Evolutionary conservation across 2,113 vertebrate species (phyloP).

Genomic region (Microcebus jonahi): DNA sequence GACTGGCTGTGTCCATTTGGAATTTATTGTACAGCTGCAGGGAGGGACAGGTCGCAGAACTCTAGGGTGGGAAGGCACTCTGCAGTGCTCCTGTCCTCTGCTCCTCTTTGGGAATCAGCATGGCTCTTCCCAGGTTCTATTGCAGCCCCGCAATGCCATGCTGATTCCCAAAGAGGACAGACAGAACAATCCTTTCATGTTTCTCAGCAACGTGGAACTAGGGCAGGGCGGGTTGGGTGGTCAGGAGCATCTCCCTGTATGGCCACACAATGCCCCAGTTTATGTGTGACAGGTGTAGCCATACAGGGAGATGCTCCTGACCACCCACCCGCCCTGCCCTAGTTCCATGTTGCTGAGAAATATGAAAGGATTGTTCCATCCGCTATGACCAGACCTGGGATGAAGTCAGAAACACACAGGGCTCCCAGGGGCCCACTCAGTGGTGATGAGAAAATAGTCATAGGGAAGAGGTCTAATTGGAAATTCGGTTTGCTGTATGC

Average conservation of each 20-base stretch:
- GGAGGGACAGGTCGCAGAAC: not conserved
- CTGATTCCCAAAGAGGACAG: too few relatives aligned
- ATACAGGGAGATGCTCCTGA: not conserved
- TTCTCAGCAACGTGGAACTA: too few relatives aligned
- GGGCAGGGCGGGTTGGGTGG: too few relatives aligned
- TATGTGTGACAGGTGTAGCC: not conserved
- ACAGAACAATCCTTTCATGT: too few relatives aligned
- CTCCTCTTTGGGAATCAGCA: not conserved
- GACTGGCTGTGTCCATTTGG: not conserved
- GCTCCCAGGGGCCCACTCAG: slow-evolving; percentile 6
- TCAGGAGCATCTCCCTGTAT: too few relatives aligned
- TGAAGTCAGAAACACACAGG: slow-evolving; percentile 33
- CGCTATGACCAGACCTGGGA: not conserved
- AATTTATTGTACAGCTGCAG: not conserved
- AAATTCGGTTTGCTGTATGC: slow-evolving; percentile 75
- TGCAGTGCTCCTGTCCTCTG: not conserved
- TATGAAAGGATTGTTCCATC: not conserved
- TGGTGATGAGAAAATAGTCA: slow-evolving; percentile 74
- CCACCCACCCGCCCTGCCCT: not conserved
- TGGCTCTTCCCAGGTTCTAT: not conserved
- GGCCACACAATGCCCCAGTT: not conserved
- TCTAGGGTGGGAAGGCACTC: not conserved
- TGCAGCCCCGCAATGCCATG: not conserved
- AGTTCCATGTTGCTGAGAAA: not conserved
- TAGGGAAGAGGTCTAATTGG: slow-evolving; percentile 80